Evolutionary conservation across 2,888 invertebrate species (phyloP).

Genomic region (Pristionchus mayeri): DNA sequence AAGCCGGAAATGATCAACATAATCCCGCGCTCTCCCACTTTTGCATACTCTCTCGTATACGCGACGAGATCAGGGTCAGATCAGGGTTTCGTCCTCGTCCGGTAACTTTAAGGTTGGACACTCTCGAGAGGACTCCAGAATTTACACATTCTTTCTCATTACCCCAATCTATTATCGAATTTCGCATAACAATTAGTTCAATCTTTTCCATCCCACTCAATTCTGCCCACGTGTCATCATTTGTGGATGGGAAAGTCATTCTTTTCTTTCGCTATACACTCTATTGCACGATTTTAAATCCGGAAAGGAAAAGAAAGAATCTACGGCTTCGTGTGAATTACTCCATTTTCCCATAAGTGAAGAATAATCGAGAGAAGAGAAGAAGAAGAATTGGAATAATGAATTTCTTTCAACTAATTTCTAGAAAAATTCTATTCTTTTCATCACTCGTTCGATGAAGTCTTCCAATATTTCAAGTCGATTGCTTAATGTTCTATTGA

Average conservation of each 20-base stretch:
- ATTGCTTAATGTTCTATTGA: no score
- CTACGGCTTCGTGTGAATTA: neutral
- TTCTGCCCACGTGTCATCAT: neutral
- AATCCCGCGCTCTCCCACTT: no score
- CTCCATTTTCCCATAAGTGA: constrained; percentile 2
- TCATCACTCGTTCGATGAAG: neutral
- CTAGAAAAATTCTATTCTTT: no score
- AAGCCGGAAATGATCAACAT: no score
- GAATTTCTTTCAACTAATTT: constrained; percentile 13
- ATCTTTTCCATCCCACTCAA: neutral
- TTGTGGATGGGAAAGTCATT: neutral
- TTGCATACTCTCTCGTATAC: no score
- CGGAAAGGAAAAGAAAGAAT: constrained; percentile 9
- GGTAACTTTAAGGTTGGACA: no score
- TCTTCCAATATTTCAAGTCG: no score
- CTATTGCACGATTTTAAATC: neutral
- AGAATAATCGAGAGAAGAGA: neutral
- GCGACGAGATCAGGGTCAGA: no score
- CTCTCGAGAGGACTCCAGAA: constrained; percentile 2
- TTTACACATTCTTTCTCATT: constrained; percentile 13
- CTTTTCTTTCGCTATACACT: neutral
- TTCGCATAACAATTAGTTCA: constrained; percentile 1
- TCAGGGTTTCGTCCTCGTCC: no score
- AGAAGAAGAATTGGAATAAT: constrained; percentile 15
- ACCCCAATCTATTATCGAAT: neutral